phyloP scores from a whole-genome alignment of 2,797 vertebrate genomes.

The Morelia viridis region DNA sequence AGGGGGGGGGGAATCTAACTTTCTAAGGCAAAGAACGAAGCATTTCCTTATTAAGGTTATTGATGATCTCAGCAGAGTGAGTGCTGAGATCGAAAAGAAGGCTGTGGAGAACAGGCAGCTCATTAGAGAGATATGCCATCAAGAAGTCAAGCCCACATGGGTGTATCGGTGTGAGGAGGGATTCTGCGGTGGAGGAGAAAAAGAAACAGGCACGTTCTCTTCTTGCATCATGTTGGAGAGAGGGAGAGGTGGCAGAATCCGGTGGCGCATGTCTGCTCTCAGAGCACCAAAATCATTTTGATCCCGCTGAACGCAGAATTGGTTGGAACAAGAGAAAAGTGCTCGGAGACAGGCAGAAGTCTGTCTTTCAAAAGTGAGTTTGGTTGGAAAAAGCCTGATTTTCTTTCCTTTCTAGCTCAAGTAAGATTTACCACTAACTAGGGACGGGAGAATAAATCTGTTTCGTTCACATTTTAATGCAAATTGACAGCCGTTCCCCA shows the following conservation, averaged over 20 bases:
- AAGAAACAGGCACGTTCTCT: not conserved
- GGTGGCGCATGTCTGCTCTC: not conserved
- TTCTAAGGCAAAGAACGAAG: slow-evolving; percentile 8
- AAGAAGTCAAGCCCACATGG: not conserved
- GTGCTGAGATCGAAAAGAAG: slow-evolving; percentile 49
- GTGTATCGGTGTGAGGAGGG: not conserved
- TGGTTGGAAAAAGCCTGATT: not conserved
- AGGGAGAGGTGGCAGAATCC: too few species aligned
- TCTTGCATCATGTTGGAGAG: not conserved
- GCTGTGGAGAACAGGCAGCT: slow-evolving; percentile 15
- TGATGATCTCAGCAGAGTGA: slow-evolving; percentile 50
- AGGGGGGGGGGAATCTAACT: fast-evolving
- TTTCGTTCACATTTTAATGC: not conserved
- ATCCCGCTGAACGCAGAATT: not conserved
- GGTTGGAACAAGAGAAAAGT: not conserved
- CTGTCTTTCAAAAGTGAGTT: not conserved
- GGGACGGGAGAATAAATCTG: not conserved
- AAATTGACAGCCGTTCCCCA: not conserved
- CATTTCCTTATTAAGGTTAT: slow-evolving; percentile 50
- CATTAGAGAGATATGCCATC: slow-evolving; percentile 36
- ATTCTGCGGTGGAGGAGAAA: not conserved
- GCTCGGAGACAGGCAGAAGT: not conserved
- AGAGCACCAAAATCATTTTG: not conserved
- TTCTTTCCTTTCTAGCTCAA: not conserved
- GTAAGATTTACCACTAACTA: not conserved